Conservation (phyloP, 2,888 invertebrate species). For the Chrysotoxum bicinctum region DNA sequence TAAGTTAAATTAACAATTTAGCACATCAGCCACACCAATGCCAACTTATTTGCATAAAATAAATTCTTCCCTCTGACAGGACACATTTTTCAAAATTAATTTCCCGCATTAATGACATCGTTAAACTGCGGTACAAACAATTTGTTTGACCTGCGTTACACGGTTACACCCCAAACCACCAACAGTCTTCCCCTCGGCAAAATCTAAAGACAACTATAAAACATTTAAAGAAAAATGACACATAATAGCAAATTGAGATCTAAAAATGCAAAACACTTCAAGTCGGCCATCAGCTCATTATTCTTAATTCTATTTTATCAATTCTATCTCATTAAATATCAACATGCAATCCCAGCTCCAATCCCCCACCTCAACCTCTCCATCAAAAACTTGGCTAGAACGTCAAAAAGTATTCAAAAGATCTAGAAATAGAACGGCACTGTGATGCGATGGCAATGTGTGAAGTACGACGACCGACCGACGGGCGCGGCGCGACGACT, state of each 20-base stretch:
- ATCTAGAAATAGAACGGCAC: conserved; percentile 44
- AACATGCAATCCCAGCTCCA: not conserved
- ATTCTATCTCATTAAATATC: conserved; percentile 58
- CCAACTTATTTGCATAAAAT: conserved; percentile 57
- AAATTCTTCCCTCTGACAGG: conserved; percentile 51
- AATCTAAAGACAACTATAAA: not conserved
- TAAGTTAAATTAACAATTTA: conserved; percentile 64
- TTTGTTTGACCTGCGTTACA: conserved; percentile 23
- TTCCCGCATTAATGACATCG: conserved; percentile 68
- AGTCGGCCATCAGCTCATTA: conserved; percentile 61
- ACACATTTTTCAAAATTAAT: conserved; percentile 68
- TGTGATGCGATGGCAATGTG: conserved; percentile 14
- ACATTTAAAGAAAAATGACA: conserved; percentile 31
- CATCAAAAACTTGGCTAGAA: conserved; percentile 47
- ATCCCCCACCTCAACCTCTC: not conserved
- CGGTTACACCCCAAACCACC: not conserved
- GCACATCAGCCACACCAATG: conserved; percentile 62
- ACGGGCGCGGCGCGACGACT: not conserved
- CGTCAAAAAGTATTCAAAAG: conserved; percentile 29
- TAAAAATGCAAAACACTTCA: conserved; percentile 50
- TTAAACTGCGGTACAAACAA: conserved; percentile 50
- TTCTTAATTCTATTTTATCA: conserved; percentile 67
- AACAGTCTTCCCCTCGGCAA: not conserved
- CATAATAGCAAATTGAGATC: conserved; percentile 66
- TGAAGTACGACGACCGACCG: not conserved